These are phyloP conservation scores for Idaea biselata DNA, from an alignment of 2,888 invertebrate species.

Conservation along the genomic window DNA sequence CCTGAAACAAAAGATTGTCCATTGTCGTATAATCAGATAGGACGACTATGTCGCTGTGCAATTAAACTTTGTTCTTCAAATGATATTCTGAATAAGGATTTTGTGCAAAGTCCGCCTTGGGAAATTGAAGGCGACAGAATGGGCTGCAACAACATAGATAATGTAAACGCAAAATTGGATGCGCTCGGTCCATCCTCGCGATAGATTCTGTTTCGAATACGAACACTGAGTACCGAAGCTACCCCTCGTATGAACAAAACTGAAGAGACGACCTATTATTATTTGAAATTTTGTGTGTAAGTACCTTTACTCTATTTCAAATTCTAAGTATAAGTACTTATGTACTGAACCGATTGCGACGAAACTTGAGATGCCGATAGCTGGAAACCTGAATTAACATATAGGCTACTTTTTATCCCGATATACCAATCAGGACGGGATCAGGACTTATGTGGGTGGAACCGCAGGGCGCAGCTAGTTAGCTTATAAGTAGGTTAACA, in stretches of 20 bases:
- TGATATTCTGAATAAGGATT: conserved; percentile 40
- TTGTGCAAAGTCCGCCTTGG: conserved; percentile 42
- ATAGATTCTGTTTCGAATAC: conserved; percentile 38
- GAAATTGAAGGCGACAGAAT: conserved; percentile 45
- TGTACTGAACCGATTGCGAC: too few species aligned
- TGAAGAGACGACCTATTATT: conserved; percentile 7
- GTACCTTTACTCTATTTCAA: too few species aligned
- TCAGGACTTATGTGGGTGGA: too few species aligned
- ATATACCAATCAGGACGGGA: too few species aligned
- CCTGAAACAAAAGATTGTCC: conserved; percentile 7
- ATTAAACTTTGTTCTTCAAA: conserved; percentile 37
- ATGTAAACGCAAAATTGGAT: conserved; percentile 57
- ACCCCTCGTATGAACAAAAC: conserved; percentile 18
- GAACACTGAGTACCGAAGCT: conserved; percentile 14
- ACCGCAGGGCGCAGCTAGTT: too few species aligned
- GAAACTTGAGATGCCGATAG: too few species aligned
- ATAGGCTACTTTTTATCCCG: too few species aligned
- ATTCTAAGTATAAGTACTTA: too few species aligned
- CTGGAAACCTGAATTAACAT: too few species aligned
- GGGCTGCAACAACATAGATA: conserved; percentile 60
- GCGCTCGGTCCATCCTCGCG: conserved; percentile 36
- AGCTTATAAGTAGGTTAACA: too few species aligned
- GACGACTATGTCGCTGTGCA: conserved; percentile 20
- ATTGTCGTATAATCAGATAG: conserved; percentile 14
- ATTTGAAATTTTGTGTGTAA: not conserved